Base-by-base conservation (phyloP, 2,113 vertebrate species). In the Rhizomys pruinosus region DNA sequence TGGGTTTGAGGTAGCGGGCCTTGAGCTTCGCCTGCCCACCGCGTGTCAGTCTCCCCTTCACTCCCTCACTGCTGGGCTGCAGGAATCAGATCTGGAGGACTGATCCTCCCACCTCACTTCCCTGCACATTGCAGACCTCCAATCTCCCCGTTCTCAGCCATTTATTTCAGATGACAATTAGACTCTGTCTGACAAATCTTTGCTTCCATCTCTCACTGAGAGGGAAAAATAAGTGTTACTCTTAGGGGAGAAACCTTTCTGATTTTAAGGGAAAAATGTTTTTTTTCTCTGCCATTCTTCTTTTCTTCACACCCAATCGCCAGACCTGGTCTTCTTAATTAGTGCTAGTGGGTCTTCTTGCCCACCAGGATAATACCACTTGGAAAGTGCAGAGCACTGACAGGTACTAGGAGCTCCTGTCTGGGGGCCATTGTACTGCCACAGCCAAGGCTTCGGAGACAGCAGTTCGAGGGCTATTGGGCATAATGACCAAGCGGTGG, bases 131-230 rank as follows among this genome's bases (percentile, higher is more conserved):
- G 57, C 64, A 66, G 84, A 95, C 73, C 88, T 91, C 93, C 92
- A 59, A 22, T 3, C 66, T 39, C 52, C 25, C 76, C 13, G n/a
- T 92, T 92, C 92, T 47, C 85, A 94, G 3, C 17, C 86, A 79
- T 72, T 73, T 23, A 16, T 91, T 94, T 87, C 92, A 84, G 61
- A 16, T 32, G 78, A 94, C 82, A 81, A 78, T 97, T 92, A 71
- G 80, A 94, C 23, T 81, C 96, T 64, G 93, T 90, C 87, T 81
- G 92, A 89, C 92, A 76, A 44, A 1, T 81, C 2, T 92, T 15
- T 1, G 85, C 34, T 96, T 78, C 79, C 94, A 91, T 55, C 73
- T 55, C 91, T 95, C 47, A 2, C 94, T 20, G 34, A 52, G 57
- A 78, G 78, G 42, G 25, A 47, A 39, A 32, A 84, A 84, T 39